phyloP scores from a whole-genome alignment of 2,888 invertebrate species.

The Drosophila sordidula region DNA sequence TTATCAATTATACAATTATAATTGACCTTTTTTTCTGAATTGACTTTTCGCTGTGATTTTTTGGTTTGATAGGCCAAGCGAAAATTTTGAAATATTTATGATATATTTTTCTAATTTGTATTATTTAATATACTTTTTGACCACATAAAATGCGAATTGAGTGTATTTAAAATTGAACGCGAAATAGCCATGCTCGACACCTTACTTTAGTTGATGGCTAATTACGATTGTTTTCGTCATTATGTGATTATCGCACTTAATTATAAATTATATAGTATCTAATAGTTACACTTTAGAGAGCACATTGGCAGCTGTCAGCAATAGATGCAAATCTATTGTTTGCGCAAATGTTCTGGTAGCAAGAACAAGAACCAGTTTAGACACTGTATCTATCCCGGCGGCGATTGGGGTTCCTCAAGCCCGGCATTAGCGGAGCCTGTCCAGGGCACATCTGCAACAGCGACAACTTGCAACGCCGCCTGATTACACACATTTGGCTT shows the following conservation, averaged over 20 bases:
- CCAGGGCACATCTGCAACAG: slow-evolving; percentile 11
- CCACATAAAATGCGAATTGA: no score
- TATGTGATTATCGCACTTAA: slow-evolving; percentile 9
- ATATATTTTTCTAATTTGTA: no score
- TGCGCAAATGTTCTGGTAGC: background rate
- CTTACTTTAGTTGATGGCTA: background rate
- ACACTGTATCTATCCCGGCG: background rate
- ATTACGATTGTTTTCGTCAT: background rate
- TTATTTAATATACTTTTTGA: no score
- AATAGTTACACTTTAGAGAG: slow-evolving; percentile 8
- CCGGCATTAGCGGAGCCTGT: slow-evolving; percentile 4
- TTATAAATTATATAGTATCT: slow-evolving; percentile 15
- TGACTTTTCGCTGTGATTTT: no score
- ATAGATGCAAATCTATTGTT: slow-evolving; percentile 21
- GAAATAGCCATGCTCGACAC: no score
- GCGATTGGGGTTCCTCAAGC: background rate
- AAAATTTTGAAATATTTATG: no score
- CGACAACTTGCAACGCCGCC: slow-evolving; percentile 49
- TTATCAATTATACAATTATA: no score
- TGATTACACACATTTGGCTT: slow-evolving; percentile 64
- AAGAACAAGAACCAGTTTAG: slow-evolving; percentile 11
- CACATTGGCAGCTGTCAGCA: slow-evolving; percentile 10
- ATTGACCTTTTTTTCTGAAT: no score
- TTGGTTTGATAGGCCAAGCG: no score
- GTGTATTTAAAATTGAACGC: no score